Evolutionary conservation across 1,140 invertebrate genomes (phyloP), one percentile per base, ranked within the genome.

Genomic region (Rhopalosiphum maidis): DNA sequence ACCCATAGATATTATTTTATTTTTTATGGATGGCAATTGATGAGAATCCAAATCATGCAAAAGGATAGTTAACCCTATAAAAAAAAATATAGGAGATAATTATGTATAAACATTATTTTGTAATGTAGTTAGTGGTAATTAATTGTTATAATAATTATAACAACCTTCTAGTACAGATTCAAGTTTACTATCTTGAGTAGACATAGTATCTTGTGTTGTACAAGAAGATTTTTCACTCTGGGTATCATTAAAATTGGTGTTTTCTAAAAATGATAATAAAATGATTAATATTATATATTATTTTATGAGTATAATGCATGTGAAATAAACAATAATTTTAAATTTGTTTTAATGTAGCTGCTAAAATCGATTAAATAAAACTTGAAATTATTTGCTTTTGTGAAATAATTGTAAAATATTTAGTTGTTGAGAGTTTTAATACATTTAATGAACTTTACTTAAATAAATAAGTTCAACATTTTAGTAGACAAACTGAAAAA

Each of bases 101-200:
- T 4, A 35, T 48, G 8, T 82, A 82, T 35, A 23, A 77, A 35
- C 21, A 30, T 22, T 35, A 35, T 83, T 37, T 51, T 48, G 51
- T 35, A 51, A 25, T 18, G 1, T 6, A 35, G 1, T 51, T 41
- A 60, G 9, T 30, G n/a, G 55, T 60, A 6, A 37, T 8, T 37
- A 37, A 51, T 43, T n/a, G 60, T 77, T n/a, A 77, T 77, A 77
- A 77, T 77, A 77, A 77, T 77, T n/a, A 68, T 68, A 15, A 77
- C 3, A 68, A 93, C 91, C 91, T 85, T 93, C 91, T 85, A 93
- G 86, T n/a, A 86, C 46, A 85, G 35, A 86, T 55, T 93, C 91
- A 86, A 93, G 91, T 93, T 30, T 93, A 93, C 91, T 93, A 43
- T 93, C 91, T 93, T 93, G 91, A 85, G 91, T 93, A 11, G 91